Percentiles rank a stretch among this genome's conserved stretches.
Evolutionary conservation across 2,888 invertebrate species (phyloP).

Genomic region (Clanis bilineata): DNA sequence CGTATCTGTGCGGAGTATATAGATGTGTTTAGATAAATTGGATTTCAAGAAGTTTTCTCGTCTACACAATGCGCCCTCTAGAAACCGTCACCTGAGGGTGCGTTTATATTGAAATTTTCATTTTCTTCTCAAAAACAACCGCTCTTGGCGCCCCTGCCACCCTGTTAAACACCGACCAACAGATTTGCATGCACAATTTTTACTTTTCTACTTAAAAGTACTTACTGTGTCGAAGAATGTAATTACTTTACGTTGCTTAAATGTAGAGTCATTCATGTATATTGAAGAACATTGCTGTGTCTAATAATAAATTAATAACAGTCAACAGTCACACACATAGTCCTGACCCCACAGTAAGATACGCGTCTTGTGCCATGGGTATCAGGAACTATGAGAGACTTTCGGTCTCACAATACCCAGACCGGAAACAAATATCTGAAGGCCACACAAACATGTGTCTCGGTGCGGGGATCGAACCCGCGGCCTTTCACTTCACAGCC

Average conservation of each 20-base stretch:
- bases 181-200: constrained; percentile 67
- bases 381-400: too few species aligned
- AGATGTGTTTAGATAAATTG: constrained; percentile 33
- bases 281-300: not conserved
- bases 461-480: too few species aligned
- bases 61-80: constrained; percentile 39
- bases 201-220: constrained; percentile 22
- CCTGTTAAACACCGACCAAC: constrained; percentile 48
- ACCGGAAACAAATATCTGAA: too few species aligned
- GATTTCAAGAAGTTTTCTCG: constrained; percentile 45
- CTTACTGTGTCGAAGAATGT: constrained; percentile 19
- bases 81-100: constrained; percentile 63
- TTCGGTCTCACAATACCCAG: too few species aligned
- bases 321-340: too few species aligned
- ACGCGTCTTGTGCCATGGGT: too few species aligned
- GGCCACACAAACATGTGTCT: too few species aligned
- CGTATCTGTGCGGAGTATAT: not conserved
- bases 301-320: not conserved
- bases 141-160: constrained; percentile 38
- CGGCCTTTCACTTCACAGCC: too few species aligned
- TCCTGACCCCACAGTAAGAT: too few species aligned
- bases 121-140: constrained; percentile 66
- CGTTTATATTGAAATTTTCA: constrained; percentile 76
- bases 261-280: not conserved
- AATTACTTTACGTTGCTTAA: constrained; percentile 17